Evolutionary conservation across 2,113 vertebrate species (phyloP).

Genomic region (Aplodontia rufa): DNA sequence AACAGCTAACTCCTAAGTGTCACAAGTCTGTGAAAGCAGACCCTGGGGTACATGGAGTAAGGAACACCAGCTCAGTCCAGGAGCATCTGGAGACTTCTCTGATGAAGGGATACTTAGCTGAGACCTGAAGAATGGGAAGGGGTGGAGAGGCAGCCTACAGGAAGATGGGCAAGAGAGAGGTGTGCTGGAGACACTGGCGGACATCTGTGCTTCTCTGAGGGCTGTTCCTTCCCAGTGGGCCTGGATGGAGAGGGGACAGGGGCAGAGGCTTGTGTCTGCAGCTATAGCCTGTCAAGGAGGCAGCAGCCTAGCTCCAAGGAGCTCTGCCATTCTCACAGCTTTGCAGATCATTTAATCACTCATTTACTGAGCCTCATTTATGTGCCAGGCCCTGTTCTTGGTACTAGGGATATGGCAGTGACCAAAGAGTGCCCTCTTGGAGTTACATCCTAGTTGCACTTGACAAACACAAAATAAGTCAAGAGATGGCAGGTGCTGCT

Average conservation of each 20-base stretch:
- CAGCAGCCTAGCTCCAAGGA: not conserved
- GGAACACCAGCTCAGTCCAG: not conserved
- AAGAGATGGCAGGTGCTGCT: not conserved
- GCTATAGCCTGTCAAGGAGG: not conserved
- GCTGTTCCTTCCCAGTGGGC: not conserved
- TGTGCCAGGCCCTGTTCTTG: not conserved
- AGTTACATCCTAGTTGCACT: not conserved
- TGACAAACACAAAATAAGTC: not conserved
- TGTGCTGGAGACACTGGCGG: not conserved
- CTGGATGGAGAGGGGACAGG: no score
- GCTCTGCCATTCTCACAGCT: not conserved
- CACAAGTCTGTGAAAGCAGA: accelerated
- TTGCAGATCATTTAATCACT: not conserved
- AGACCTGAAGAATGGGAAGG: not conserved
- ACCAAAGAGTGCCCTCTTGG: not conserved
- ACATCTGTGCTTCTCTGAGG: no score
- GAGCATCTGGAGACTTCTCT: not conserved
- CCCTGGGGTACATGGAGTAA: not conserved
- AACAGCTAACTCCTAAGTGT: not conserved
- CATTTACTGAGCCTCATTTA: not conserved
- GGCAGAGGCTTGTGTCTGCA: not conserved
- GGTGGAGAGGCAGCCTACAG: not conserved
- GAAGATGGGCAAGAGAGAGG: not conserved
- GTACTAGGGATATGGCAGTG: not conserved
- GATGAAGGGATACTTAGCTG: not conserved